These are phyloP conservation scores for Spisula subtruncata DNA, from an alignment of 2,888 invertebrate species.

Conservation along the genomic window DNA sequence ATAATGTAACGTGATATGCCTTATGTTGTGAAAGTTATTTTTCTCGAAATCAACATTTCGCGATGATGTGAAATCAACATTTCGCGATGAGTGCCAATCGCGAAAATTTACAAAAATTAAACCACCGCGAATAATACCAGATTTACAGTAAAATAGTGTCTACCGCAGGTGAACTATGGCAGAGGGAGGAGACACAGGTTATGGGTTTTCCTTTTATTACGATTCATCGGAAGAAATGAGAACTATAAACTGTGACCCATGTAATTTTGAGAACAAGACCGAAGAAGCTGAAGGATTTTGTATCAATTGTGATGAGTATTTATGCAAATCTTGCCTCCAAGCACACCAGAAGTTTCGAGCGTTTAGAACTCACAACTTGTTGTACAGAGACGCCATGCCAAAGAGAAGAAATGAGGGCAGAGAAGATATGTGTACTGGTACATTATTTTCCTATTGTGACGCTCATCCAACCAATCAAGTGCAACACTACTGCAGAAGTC, in stretches of 20 bases:
- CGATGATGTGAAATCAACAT: too few relatives aligned
- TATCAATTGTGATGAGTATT: conserved; percentile 23
- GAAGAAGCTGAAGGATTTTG: conserved; percentile 32
- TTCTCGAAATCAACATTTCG: too few relatives aligned
- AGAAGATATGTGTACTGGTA: not conserved
- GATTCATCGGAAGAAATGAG: not conserved
- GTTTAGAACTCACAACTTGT: conserved; percentile 11
- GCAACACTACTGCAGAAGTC: conserved; percentile 18
- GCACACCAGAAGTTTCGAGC: conserved; percentile 25
- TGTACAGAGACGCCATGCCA: conserved; percentile 24
- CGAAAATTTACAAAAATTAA: too few relatives aligned
- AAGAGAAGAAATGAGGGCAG: not conserved
- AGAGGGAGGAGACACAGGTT: not conserved
- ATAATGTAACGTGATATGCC: too few relatives aligned
- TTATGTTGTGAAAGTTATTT: too few relatives aligned
- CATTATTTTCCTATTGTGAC: conserved; percentile 14
- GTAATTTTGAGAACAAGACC: not conserved
- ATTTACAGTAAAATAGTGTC: too few relatives aligned
- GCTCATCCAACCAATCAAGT: conserved; percentile 31
- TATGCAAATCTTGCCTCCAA: conserved; percentile 14
- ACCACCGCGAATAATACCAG: too few relatives aligned
- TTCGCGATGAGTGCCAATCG: too few relatives aligned
- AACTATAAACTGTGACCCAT: conserved; percentile 30
- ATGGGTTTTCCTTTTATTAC: not conserved
- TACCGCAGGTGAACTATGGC: too few relatives aligned